phyloP scores from a whole-genome alignment of 64 coral and sea anemone species.

The Montipora cactus region DNA sequence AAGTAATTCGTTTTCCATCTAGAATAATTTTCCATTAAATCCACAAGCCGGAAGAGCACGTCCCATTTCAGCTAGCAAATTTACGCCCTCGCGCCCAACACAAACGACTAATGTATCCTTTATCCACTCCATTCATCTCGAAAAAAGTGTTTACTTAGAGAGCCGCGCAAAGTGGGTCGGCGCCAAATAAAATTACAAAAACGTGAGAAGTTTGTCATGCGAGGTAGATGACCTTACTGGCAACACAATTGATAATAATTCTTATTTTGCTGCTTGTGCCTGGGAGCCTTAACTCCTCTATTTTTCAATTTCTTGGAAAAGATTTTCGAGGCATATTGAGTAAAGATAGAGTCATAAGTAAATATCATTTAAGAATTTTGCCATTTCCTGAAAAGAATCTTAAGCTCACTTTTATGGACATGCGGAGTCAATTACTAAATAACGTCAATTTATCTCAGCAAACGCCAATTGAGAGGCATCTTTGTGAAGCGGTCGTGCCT shows the following conservation, averaged over 20 bases:
- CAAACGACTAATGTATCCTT: slow-evolving; percentile 62
- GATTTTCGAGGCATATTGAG: not conserved
- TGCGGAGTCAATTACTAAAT: slow-evolving; percentile 55
- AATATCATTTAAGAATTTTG: slow-evolving; percentile 57
- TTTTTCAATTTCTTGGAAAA: not conserved
- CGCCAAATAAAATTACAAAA: slow-evolving; percentile 17
- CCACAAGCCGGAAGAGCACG: slow-evolving; percentile 20
- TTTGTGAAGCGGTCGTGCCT: not conserved
- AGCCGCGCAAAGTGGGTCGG: slow-evolving; percentile 4
- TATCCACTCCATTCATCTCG: slow-evolving; percentile 31
- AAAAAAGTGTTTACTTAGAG: slow-evolving; percentile 58
- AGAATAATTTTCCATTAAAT: not conserved
- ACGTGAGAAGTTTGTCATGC: not conserved
- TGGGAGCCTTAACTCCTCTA: not conserved
- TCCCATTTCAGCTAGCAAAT: slow-evolving; percentile 34
- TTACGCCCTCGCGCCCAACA: slow-evolving; percentile 51
- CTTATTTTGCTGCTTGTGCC: not conserved
- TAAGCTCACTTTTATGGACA: slow-evolving; percentile 46
- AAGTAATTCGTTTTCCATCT: slow-evolving; percentile 1
- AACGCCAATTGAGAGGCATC: slow-evolving; percentile 25
- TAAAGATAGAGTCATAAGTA: slow-evolving; percentile 32
- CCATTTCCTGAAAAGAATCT: slow-evolving; percentile 47
- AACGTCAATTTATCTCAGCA: slow-evolving; percentile 38
- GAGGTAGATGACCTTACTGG: not conserved
- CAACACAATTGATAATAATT: not conserved